Conservation (phyloP, 2,113 vertebrate genomes). For the Paraplagusia blochii region DNA sequence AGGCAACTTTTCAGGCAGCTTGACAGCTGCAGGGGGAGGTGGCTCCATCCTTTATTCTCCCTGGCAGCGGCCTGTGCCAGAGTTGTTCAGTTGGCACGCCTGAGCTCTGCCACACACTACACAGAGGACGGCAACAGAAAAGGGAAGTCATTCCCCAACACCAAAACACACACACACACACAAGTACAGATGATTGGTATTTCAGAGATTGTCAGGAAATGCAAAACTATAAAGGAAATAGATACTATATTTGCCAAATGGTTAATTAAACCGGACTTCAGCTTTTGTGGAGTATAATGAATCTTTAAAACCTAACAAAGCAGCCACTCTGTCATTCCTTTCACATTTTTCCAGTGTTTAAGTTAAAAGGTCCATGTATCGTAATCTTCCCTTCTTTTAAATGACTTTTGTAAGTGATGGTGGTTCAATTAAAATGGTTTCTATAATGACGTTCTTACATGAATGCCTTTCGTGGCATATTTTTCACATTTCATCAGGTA, state of each 20-base stretch:
- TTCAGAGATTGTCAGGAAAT: background rate
- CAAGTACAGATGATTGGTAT: slow-evolving; percentile 12
- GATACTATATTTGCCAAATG: background rate
- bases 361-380: slow-evolving; percentile 52
- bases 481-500: slow-evolving; percentile 5
- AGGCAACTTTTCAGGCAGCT: slow-evolving; percentile 44
- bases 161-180: slow-evolving; percentile 38
- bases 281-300: slow-evolving; percentile 35
- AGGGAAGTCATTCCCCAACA: slow-evolving; percentile 32
- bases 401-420: slow-evolving; percentile 56
- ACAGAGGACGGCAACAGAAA: slow-evolving; percentile 32
- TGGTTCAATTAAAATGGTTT: slow-evolving; percentile 64
- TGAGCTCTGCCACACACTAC: slow-evolving; percentile 53
- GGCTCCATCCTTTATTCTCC: slow-evolving; percentile 48
- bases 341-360: slow-evolving; percentile 39
- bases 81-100: slow-evolving; percentile 35
- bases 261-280: slow-evolving; percentile 25
- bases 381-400: slow-evolving; percentile 51
- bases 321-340: slow-evolving; percentile 32
- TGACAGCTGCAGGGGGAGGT: slow-evolving; percentile 64
- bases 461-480: slow-evolving; percentile 42
- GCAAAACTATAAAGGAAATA: background rate
- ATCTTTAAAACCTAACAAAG: slow-evolving; percentile 24
- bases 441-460: slow-evolving; percentile 43
- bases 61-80: slow-evolving; percentile 54